Evolutionary conservation across 2,113 vertebrate genomes (phyloP).

Genomic region (Pluvialis apricaria): DNA sequence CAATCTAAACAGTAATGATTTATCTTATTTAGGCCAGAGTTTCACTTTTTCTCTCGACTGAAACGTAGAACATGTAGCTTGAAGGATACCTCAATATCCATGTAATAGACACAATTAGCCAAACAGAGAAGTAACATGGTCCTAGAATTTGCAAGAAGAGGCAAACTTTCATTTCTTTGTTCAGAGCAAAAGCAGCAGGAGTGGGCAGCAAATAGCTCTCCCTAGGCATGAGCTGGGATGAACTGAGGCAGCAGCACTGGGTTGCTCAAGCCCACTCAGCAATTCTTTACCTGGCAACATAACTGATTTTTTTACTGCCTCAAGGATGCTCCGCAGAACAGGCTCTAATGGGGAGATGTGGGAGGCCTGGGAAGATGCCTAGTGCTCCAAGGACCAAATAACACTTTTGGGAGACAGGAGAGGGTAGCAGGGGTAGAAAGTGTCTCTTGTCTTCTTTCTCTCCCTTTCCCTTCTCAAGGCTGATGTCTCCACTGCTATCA

Average conservation of each 20-base stretch:
- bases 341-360: background rate
- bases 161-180: background rate
- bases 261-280: too few species aligned
- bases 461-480: background rate
- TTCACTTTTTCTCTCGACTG: background rate
- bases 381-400: background rate
- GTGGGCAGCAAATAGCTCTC: background rate
- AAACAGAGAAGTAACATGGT: background rate
- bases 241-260: background rate
- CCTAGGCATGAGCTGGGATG: background rate
- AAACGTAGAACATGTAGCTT: fast-evolving
- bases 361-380: background rate
- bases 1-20: background rate
- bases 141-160: background rate
- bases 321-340: background rate
- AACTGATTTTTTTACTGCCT: background rate
- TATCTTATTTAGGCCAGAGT: background rate
- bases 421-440: background rate
- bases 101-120: background rate
- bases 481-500: background rate
- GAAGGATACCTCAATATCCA: background rate
- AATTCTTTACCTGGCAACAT: background rate
- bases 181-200: background rate
- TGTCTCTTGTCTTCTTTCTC: background rate
- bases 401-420: background rate